Conservation (phyloP, 2,113 vertebrate species). For the Pan troglodytes region NHGRI_mPanTro3-v2.1_pri NC_072404.2:55388501-55389000, state of each 20-base stretch:
- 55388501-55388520: too few species aligned
- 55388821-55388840: not conserved
- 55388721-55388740: not conserved
- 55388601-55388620: too few species aligned
- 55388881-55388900: not conserved
- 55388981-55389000: not conserved
- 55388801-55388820: not conserved
- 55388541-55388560: too few species aligned
- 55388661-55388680: too few species aligned
- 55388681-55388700: not conserved
- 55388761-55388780: not conserved
- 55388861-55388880: not conserved
- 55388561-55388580: too few species aligned
- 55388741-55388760: not conserved
- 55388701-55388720: fast-evolving
- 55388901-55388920: not conserved
- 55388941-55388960: not conserved
- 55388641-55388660: not conserved
- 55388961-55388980: not conserved
- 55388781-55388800: not conserved
- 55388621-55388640: too few species aligned
- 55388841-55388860: not conserved
- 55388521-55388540: too few species aligned
- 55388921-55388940: not conserved
- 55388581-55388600: too few species aligned